Evolutionary conservation across 2,888 invertebrate species (phyloP).

Genomic region (Machimus rusticus): DNA sequence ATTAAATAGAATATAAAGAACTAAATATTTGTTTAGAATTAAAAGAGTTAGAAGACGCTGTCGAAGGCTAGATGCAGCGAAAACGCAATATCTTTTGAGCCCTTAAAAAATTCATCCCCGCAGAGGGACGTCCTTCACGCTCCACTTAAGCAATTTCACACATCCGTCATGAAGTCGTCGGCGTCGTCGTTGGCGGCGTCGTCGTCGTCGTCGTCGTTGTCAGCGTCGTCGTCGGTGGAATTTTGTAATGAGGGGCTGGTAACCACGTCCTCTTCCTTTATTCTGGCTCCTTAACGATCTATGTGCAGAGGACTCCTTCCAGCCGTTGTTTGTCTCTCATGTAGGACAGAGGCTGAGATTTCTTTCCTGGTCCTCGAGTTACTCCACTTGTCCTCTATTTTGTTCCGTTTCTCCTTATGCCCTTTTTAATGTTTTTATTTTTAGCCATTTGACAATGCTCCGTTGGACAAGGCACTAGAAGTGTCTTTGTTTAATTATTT

Average conservation of each 20-base stretch:
- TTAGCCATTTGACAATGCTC: constrained; percentile 27
- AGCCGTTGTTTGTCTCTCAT: background rate
- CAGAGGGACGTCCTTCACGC: background rate
- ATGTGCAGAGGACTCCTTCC: constrained; percentile 35
- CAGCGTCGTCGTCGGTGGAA: background rate
- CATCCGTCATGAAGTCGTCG: background rate
- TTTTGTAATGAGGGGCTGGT: constrained; percentile 26
- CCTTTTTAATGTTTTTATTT: constrained; percentile 34
- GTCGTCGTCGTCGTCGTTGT: background rate
- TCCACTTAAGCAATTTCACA: background rate
- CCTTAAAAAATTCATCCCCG: background rate
- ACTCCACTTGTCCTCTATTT: constrained; percentile 35
- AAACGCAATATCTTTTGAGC: background rate
- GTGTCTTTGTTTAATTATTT: constrained; percentile 41
- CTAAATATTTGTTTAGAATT: no score
- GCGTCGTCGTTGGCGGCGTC: background rate
- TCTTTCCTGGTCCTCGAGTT: constrained; percentile 16
- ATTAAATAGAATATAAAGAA: background rate
- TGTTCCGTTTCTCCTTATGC: constrained; percentile 39
- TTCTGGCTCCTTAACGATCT: constrained; percentile 27
- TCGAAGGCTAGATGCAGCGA: background rate
- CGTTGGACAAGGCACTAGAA: constrained; percentile 38
- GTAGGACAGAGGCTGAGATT: constrained; percentile 9
- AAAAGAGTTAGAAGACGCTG: background rate
- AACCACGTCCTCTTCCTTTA: background rate